A percentile compares a stretch with the other conserved stretches of the same genome.
These are phyloP conservation scores for Parnassius smintheus DNA, from an alignment of 2,888 invertebrate genomes.

Conservation along the genomic window DNA sequence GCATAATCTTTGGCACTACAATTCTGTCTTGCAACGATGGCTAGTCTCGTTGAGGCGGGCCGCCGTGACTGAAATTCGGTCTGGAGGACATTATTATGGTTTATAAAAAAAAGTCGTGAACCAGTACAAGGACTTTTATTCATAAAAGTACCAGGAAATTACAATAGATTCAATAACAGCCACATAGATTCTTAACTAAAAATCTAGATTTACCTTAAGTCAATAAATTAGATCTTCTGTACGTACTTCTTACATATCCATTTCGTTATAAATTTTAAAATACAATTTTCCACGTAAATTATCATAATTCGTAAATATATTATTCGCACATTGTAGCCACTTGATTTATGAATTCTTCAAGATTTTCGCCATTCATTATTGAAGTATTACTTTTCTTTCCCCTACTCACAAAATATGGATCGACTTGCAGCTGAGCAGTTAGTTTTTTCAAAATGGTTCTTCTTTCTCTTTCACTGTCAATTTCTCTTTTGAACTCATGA, in stretches of 20 bases:
- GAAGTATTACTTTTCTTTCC: slow-evolving; percentile 58
- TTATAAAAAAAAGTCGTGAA: too few species aligned
- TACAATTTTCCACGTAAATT: not conserved
- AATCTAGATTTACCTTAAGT: not conserved
- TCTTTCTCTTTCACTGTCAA: slow-evolving; percentile 62
- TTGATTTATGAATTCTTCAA: slow-evolving; percentile 57
- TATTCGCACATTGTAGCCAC: slow-evolving; percentile 58
- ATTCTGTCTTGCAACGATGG: too few species aligned
- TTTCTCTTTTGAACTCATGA: slow-evolving; percentile 56
- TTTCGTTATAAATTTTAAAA: not conserved
- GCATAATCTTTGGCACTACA: too few species aligned
- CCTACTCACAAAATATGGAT: slow-evolving; percentile 71
- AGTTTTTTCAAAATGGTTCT: slow-evolving; percentile 66
- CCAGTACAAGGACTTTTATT: slow-evolving; percentile 23
- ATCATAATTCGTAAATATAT: slow-evolving; percentile 9
- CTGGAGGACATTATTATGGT: too few species aligned
- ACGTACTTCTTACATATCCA: slow-evolving; percentile 17
- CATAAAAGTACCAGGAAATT: slow-evolving; percentile 28
- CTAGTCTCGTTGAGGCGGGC: too few species aligned
- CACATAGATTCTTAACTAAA: slow-evolving; percentile 15
- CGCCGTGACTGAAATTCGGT: too few species aligned
- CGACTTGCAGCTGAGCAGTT: slow-evolving; percentile 66
- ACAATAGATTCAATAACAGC: slow-evolving; percentile 12
- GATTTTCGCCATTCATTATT: slow-evolving; percentile 37
- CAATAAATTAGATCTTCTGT: slow-evolving; percentile 22